These are phyloP conservation scores for Psephotus haematonotus DNA, from an alignment of 2,113 vertebrate genomes.

Conservation along the genomic window DNA sequence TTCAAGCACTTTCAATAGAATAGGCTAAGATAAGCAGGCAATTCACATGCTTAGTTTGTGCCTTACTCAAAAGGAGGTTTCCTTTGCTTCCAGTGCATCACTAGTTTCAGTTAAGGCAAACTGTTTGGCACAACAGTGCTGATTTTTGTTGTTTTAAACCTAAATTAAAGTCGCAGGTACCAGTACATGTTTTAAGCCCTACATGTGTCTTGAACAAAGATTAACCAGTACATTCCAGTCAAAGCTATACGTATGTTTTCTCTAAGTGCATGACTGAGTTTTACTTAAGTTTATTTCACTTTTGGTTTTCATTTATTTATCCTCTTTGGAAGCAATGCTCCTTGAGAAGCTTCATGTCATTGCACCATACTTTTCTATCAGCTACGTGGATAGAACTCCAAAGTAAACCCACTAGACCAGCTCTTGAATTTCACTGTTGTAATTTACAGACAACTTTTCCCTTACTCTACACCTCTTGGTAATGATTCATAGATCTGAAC, in stretches of 20 bases:
- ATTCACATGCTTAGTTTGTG: background rate
- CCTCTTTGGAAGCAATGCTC: background rate
- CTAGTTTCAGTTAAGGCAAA: background rate
- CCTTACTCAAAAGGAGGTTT: background rate
- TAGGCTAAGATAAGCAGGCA: background rate
- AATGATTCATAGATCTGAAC: slow-evolving; percentile 51
- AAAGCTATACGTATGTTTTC: background rate
- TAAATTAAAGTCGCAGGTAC: background rate
- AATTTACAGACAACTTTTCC: slow-evolving; percentile 8
- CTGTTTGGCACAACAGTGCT: background rate
- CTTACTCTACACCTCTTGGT: slow-evolving; percentile 39
- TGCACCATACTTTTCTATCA: background rate
- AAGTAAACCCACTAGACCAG: background rate
- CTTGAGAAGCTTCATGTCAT: background rate
- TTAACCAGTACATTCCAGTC: background rate
- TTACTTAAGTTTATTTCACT: background rate
- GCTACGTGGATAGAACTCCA: background rate
- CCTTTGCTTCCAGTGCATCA: background rate
- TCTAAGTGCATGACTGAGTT: background rate
- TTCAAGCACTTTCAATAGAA: background rate
- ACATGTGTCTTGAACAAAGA: background rate
- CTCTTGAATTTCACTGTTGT: background rate
- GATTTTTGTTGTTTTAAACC: background rate
- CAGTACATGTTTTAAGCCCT: rapidly evolving
- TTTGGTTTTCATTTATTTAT: background rate